Evolutionary conservation across 2,113 vertebrate species (phyloP), one percentile per base, ranked within the genome.

Genomic region (Chascanopsetta lugubris): DNA sequence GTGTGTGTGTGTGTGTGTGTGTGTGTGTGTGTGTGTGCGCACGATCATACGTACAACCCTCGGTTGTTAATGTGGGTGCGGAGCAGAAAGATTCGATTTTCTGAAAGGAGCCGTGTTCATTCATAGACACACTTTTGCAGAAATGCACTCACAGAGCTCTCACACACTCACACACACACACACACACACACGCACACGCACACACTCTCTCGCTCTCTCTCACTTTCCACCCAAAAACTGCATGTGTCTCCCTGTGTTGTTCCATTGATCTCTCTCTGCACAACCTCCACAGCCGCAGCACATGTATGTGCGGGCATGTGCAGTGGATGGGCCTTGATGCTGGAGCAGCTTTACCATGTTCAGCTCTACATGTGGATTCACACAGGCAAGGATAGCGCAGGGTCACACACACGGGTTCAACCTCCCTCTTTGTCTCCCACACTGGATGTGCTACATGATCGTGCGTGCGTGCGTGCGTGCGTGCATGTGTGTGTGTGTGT

Each of bases 401-500:
- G 25, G 24, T 6, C 6, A 50, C 24, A 51, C 48, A 55, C 4
- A 4, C 45, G 17, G 24, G 25, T 34, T 54, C 58, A 56, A 18
- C 24, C 65, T 43, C 40, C 48, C 49, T 56, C 17, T 24, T 36
- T 70, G 56, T 46, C 66, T 43, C 40, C 49, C 36, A 42, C 25
- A 65, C 10, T 2, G 58, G 57, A 55, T 21, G 54, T 61, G 66
- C 59, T 75, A 66, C 69, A 75, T 84, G 82, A 79, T 90, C 69
- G 40, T 72, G 82, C 56, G 78, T 66, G 77, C 74, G 57, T 79
- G 51, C 68, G 77, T 80, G 81, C 83, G 71, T 71, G 67, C 69
- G 75, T 77, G 83, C 82, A 89, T 56, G 69, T 75, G 69, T 47
- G 69, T 76, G 54, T 80, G 68, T 87, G 79, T n/a, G n/a, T n/a